Conservation (phyloP, 2,113 vertebrate species). For the Puffinus mauretanicus region DNA sequence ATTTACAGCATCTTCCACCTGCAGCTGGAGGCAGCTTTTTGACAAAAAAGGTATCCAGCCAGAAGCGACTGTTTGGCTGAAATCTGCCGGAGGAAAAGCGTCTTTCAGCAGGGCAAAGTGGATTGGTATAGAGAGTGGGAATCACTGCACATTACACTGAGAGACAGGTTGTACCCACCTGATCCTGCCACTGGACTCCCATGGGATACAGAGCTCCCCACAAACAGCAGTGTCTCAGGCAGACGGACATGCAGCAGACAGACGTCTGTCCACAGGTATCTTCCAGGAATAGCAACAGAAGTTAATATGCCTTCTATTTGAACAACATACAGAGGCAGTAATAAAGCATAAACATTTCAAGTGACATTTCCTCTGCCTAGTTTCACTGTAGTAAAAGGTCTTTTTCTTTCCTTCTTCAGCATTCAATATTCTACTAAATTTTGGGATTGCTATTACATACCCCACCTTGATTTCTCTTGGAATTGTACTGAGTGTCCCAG, state of each 20-base stretch:
- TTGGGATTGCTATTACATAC: conserved; percentile 93
- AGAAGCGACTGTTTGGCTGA: neutral
- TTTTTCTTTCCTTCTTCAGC: conserved; percentile 74
- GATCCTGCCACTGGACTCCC: neutral
- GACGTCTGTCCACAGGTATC: neutral
- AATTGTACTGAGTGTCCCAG: conserved; percentile 93
- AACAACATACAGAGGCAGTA: neutral
- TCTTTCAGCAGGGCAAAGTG: neutral
- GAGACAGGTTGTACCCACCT: neutral
- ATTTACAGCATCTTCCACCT: neutral
- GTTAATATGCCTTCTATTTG: neutral
- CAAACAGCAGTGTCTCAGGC: neutral
- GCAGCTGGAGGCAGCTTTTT: neutral
- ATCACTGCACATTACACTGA: neutral
- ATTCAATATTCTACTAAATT: conserved; percentile 96
- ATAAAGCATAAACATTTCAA: neutral
- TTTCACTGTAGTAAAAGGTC: conserved; percentile 13
- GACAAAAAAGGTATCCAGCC: neutral
- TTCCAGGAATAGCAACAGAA: neutral
- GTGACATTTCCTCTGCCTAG: neutral
- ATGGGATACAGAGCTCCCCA: neutral
- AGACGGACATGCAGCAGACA: neutral
- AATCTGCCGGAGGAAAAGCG: neutral
- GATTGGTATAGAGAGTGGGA: neutral
- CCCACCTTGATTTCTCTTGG: conserved; percentile 94